These are phyloP conservation scores for Panonychus citri DNA, from an alignment of 1,140 invertebrate genomes.

Conservation along the genomic window DNA sequence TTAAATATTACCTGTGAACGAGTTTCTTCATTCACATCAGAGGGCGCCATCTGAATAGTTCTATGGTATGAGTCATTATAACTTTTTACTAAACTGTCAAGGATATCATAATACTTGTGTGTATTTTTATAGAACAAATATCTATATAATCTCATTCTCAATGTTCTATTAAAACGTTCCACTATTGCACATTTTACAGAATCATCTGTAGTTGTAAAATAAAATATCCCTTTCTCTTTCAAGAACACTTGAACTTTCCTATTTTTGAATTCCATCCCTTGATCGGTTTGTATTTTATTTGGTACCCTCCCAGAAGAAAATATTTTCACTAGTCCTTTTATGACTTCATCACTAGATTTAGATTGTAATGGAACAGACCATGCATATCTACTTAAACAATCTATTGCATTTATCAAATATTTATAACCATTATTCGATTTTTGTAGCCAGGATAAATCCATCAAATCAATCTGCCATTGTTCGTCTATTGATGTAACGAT, in stretches of 20 bases:
- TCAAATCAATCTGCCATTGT: slow-evolving; percentile 15
- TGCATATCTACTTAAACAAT: slow-evolving; percentile 15
- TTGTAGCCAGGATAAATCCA: slow-evolving; percentile 11
- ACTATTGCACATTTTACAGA: slow-evolving; percentile 23
- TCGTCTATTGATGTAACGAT: slow-evolving; percentile 11
- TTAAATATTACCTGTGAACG: too few species aligned
- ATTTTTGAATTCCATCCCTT: slow-evolving; percentile 10
- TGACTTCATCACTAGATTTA: slow-evolving; percentile 9
- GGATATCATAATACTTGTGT: slow-evolving; percentile 22
- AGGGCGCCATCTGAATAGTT: background rate
- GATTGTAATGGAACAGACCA: slow-evolving; percentile 13
- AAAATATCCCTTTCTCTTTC: slow-evolving; percentile 20
- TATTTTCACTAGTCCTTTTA: slow-evolving; percentile 10
- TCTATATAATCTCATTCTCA: slow-evolving; percentile 25
- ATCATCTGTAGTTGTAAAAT: slow-evolving; percentile 22
- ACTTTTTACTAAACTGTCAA: slow-evolving; percentile 18
- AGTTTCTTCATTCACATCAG: too few species aligned
- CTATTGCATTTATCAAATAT: slow-evolving; percentile 15
- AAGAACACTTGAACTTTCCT: slow-evolving; percentile 17
- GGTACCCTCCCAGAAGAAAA: slow-evolving; percentile 5
- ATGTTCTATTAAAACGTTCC: slow-evolving; percentile 26
- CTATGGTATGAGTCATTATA: background rate
- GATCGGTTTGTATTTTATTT: slow-evolving; percentile 5
- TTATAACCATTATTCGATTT: slow-evolving; percentile 13
- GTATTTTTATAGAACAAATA: slow-evolving; percentile 23